phyloP scores from a whole-genome alignment of 2,797 vertebrate species.

The Peromyscus nudipes region DNA sequence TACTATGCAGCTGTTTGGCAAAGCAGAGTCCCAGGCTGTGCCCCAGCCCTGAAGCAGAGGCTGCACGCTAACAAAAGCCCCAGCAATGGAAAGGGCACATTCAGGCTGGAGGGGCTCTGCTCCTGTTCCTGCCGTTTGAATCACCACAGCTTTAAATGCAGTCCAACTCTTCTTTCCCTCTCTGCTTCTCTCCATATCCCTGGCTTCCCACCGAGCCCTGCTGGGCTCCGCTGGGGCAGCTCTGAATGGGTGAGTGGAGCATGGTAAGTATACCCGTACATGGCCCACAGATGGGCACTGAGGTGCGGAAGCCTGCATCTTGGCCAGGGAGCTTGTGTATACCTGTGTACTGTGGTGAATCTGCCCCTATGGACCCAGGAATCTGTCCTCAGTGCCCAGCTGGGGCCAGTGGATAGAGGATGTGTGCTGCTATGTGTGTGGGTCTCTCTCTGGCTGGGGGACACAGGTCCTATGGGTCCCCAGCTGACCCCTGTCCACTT shows the following conservation, averaged over 20 bases:
- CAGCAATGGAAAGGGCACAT: rapidly evolving
- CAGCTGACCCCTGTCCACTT: background rate
- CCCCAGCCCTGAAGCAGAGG: background rate
- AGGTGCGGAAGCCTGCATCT: background rate
- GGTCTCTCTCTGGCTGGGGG: background rate
- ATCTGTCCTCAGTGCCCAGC: background rate
- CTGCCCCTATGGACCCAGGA: background rate
- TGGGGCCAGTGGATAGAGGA: rapidly evolving
- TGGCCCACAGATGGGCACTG: background rate
- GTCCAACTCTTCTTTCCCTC: background rate
- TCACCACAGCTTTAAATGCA: background rate
- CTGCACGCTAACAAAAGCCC: background rate
- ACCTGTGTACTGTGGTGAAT: background rate
- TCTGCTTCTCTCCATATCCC: background rate
- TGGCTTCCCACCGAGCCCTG: background rate
- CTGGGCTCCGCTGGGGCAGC: background rate
- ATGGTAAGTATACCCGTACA: rapidly evolving
- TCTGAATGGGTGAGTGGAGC: background rate
- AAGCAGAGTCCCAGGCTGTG: background rate
- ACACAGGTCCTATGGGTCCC: background rate
- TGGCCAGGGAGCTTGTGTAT: background rate
- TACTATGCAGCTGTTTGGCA: background rate
- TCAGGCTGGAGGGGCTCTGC: background rate
- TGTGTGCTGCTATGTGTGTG: background rate
- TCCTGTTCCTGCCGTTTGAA: background rate